Percentiles rank a stretch among this genome's conserved stretches.
These are phyloP conservation scores for Drepana arcuata DNA, from an alignment of 1,140 invertebrate species.

Conservation along the genomic window DNA sequence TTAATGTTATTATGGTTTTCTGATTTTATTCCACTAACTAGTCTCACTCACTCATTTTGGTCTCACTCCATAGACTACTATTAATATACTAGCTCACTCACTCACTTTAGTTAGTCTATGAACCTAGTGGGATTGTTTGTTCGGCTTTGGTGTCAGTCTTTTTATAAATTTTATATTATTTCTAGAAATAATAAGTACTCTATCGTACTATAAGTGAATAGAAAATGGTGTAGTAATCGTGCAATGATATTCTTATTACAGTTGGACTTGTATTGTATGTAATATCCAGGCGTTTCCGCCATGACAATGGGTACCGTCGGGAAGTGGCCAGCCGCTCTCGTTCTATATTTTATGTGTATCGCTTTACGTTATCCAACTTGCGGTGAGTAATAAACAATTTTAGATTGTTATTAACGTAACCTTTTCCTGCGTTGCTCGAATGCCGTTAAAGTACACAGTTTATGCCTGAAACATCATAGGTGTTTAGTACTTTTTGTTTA, in stretches of 20 bases:
- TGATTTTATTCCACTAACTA: too few relatives aligned
- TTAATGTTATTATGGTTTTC: too few relatives aligned
- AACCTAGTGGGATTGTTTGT: too few relatives aligned
- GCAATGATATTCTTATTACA: conserved; percentile 43
- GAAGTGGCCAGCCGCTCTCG: conserved; percentile 50
- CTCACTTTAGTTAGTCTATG: too few relatives aligned
- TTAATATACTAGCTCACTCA: too few relatives aligned
- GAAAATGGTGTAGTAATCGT: conserved; percentile 51
- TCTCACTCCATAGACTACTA: too few relatives aligned
- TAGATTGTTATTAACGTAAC: conserved; percentile 9
- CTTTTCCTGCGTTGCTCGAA: not conserved
- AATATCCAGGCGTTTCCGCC: conserved; percentile 51
- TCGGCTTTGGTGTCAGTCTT: conserved; percentile 65
- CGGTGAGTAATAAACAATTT: conserved; percentile 41
- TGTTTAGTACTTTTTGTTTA: conserved; percentile 11
- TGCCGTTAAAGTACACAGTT: conserved; percentile 1
- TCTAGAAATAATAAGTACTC: conserved; percentile 52
- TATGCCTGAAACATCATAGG: conserved; percentile 5
- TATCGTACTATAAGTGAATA: conserved; percentile 40
- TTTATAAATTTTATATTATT: conserved; percentile 58
- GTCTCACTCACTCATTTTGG: too few relatives aligned
- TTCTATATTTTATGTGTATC: conserved; percentile 60
- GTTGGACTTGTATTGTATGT: conserved; percentile 33
- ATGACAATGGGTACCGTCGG: conserved; percentile 58
- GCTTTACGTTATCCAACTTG: conserved; percentile 49